phyloP scores from a whole-genome alignment of 1,140 invertebrate species.

The Drosophila repleta region DNA sequence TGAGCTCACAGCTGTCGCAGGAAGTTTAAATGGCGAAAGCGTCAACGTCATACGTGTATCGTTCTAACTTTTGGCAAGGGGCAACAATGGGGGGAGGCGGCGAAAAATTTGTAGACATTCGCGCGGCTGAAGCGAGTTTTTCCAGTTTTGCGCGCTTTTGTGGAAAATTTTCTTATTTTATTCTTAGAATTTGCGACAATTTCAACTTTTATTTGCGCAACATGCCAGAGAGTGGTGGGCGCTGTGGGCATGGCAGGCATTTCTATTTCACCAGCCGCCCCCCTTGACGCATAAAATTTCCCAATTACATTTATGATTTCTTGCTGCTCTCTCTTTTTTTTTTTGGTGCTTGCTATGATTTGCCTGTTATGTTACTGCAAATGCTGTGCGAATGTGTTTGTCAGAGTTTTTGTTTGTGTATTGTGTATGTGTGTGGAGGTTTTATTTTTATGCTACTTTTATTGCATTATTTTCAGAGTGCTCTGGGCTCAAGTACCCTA shows the following conservation, averaged over 20 bases:
- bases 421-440: conserved; percentile 31
- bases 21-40: conserved; percentile 76
- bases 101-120: conserved; percentile 18
- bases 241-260: conserved; percentile 9
- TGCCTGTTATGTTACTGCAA: conserved; percentile 38
- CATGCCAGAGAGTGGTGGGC: conserved; percentile 13
- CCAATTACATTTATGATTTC: conserved; percentile 82
- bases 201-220: conserved; percentile 75
- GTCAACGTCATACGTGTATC: conserved; percentile 63
- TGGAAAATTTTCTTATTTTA: conserved; percentile 63
- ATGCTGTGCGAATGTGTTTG: conserved; percentile 19
- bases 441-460: conserved; percentile 77
- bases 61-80: conserved; percentile 21
- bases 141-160: conserved; percentile 55
- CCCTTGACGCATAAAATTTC: conserved; percentile 65
- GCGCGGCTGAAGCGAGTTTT: conserved; percentile 41
- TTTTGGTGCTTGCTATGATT: conserved; percentile 56
- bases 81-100: conserved; percentile 3
- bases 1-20: conserved; percentile 54
- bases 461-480: conserved; percentile 78
- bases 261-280: conserved; percentile 17
- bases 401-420: conserved; percentile 35
- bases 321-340: conserved; percentile 50
- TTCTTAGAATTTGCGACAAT: conserved; percentile 78
- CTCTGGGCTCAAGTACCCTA: conserved; percentile 12